Percentiles rank a stretch among this genome's conserved stretches.
Conservation (phyloP, 2,797 vertebrate genomes). For the Sebastes baramenuke region DNA sequence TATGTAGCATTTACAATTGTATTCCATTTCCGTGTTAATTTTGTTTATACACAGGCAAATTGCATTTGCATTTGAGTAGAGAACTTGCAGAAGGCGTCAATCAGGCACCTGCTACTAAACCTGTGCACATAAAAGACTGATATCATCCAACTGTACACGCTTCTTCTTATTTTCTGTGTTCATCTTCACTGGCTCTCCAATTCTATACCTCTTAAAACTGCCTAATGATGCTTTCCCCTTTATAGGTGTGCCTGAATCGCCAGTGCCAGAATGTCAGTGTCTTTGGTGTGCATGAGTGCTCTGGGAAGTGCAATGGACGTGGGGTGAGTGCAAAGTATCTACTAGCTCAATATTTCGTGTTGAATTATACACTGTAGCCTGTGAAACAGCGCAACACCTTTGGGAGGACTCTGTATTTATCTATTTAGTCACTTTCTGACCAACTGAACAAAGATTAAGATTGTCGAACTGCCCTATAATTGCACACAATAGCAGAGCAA, state of each 20-base stretch:
- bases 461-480: slow-evolving; percentile 10
- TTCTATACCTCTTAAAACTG: slow-evolving; percentile 3
- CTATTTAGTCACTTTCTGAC: slow-evolving; percentile 32
- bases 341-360: slow-evolving; percentile 30
- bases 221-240: slow-evolving; percentile 24
- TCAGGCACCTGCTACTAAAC: neutral
- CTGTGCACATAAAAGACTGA: neutral
- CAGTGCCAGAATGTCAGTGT: slow-evolving; percentile 94
- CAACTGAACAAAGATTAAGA: slow-evolving; percentile 1
- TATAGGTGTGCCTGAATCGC: slow-evolving; percentile 94
- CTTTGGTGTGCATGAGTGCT: slow-evolving; percentile 91
- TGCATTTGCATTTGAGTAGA: neutral
- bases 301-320: slow-evolving; percentile 87
- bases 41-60: neutral
- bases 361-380: slow-evolving; percentile 42
- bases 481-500: slow-evolving; percentile 15
- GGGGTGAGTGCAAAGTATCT: slow-evolving; percentile 86
- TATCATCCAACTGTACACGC: neutral
- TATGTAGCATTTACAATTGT: neutral
- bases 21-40: neutral
- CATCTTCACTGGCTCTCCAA: neutral
- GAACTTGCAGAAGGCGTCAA: neutral
- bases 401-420: slow-evolving; percentile 29
- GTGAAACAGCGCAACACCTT: slow-evolving; percentile 15
- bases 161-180: neutral